These are phyloP conservation scores for Zygogramma bicolorata DNA, from an alignment of 2,888 invertebrate genomes.

Conservation along the genomic window DNA sequence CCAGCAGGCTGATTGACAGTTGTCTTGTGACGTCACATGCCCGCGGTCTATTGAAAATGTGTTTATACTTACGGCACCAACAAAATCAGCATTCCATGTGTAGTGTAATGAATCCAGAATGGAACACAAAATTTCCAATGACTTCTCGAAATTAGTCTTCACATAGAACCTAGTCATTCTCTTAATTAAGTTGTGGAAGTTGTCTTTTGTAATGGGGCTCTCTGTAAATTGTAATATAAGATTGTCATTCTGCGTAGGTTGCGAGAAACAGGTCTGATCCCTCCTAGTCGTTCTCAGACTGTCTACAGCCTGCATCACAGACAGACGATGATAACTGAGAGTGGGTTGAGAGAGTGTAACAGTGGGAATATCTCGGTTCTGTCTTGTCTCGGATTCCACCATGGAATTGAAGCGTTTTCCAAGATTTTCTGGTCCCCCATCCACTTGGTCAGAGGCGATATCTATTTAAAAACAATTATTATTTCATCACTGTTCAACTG, in stretches of 20 bases:
- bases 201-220: conserved; percentile 67
- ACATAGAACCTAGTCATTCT: conserved; percentile 96
- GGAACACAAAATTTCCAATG: conserved; percentile 74
- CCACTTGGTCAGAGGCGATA: conserved; percentile 27
- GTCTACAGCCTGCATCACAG: conserved; percentile 51
- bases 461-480: neutral
- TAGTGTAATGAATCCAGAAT: conserved; percentile 77
- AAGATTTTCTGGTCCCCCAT: conserved; percentile 29
- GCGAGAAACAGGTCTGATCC: conserved; percentile 79
- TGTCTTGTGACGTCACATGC: no score
- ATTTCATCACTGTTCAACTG: neutral
- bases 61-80: conserved; percentile 74
- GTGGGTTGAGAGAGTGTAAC: conserved; percentile 61
- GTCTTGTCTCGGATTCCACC: conserved; percentile 67
- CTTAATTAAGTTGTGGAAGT: conserved; percentile 84
- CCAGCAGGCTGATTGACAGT: no score
- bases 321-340: conserved; percentile 39
- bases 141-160: conserved; percentile 75
- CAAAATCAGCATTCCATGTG: conserved; percentile 73
- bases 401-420: conserved; percentile 57
- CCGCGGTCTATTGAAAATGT: no score
- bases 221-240: conserved; percentile 76
- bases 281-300: conserved; percentile 52
- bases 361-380: conserved; percentile 52
- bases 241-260: conserved; percentile 87